A percentile compares a stretch with the other conserved stretches of the same genome.
Conservation (phyloP, 92 coral and sea anemone genomes). For the Pocillopora meandrina region DNA sequence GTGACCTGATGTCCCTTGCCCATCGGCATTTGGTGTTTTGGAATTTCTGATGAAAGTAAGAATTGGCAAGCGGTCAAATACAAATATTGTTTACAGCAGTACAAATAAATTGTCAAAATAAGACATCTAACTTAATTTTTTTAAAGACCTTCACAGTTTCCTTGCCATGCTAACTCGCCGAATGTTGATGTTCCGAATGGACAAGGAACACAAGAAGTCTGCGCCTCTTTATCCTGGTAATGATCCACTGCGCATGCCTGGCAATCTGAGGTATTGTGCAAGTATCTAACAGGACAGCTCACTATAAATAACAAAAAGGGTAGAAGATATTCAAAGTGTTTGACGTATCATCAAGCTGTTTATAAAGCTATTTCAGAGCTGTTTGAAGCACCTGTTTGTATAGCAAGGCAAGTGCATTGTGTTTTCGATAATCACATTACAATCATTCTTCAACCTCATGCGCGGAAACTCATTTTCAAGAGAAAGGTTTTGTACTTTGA, state of each 20-base stretch:
- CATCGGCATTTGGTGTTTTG: not conserved
- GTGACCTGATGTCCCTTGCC: not conserved
- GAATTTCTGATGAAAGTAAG: too few species aligned
- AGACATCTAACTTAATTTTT: not conserved
- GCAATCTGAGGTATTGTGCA: slow-evolving; percentile 33
- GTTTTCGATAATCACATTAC: too few species aligned
- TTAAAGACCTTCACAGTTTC: slow-evolving; percentile 23
- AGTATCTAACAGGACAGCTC: slow-evolving; percentile 52
- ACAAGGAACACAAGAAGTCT: slow-evolving; percentile 44
- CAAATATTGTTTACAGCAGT: not conserved
- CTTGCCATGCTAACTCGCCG: slow-evolving; percentile 7
- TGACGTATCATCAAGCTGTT: too few species aligned
- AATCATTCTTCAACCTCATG: too few species aligned
- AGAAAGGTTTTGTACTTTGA: too few species aligned
- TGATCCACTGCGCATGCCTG: slow-evolving; percentile 49
- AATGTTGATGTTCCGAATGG: slow-evolving; percentile 50
- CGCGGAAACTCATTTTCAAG: too few species aligned
- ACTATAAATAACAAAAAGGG: not conserved
- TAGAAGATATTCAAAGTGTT: too few species aligned
- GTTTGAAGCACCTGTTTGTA: too few species aligned
- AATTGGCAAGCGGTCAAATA: too few species aligned
- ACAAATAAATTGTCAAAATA: not conserved
- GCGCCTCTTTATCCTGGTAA: slow-evolving; percentile 53
- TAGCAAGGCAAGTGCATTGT: too few species aligned
- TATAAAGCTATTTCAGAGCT: too few species aligned